Evolutionary conservation across 2,113 vertebrate species (phyloP).

Genomic region (Sinocyclocheilus grahami): DNA sequence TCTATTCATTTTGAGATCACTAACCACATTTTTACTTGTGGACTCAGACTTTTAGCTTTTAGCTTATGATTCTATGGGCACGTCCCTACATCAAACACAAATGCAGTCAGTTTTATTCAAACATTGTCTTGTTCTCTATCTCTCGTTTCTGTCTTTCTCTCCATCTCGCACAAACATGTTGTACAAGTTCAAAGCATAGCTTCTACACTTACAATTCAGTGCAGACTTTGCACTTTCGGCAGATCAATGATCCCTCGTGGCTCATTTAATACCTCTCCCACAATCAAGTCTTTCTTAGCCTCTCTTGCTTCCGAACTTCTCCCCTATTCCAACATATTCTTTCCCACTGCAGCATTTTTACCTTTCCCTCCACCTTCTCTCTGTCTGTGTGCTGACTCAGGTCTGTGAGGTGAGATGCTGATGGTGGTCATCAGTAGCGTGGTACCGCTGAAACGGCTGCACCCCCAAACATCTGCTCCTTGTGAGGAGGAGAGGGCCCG

Average conservation of each 20-base stretch:
- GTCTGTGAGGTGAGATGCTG: constrained; percentile 37
- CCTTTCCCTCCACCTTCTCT: neutral
- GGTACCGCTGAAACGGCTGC: constrained; percentile 29
- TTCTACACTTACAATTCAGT: constrained; percentile 72
- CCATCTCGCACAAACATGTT: constrained; percentile 62
- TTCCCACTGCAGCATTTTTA: constrained; percentile 37
- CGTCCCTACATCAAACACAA: neutral
- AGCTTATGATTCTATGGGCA: neutral
- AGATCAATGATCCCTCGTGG: constrained; percentile 76
- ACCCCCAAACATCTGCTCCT: constrained; percentile 51
- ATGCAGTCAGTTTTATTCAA: neutral
- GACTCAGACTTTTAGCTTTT: no score
- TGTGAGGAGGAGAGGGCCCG: neutral
- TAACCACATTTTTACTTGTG: neutral
- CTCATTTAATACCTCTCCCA: constrained; percentile 49
- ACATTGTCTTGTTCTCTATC: neutral
- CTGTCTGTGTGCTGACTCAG: constrained; percentile 50
- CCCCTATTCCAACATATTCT: constrained; percentile 12
- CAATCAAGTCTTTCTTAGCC: constrained; percentile 29
- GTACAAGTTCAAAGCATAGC: constrained; percentile 70
- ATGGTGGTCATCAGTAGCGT: neutral
- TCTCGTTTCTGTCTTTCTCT: neutral
- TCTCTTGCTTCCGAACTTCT: constrained; percentile 16
- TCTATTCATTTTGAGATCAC: constrained; percentile 12
- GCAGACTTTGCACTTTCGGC: constrained; percentile 71